Evolutionary conservation across 2,113 vertebrate species (phyloP), one percentile per base, ranked within the genome.

Genomic region (Corythaeola cristata): DNA sequence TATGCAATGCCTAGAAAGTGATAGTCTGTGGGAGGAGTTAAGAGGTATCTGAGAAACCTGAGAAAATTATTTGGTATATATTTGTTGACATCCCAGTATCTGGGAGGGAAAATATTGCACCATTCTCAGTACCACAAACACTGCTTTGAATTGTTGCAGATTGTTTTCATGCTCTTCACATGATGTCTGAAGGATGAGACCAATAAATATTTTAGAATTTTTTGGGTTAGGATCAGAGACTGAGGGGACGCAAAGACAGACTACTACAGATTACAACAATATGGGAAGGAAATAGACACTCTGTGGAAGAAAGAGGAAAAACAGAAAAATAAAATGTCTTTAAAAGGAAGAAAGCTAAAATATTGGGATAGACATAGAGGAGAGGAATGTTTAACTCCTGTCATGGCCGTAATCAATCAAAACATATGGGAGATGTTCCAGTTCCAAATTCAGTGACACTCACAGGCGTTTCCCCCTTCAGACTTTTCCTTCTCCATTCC

Each of bases 241-340:
- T 41, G n/a, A 88, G 32, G 6, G 39, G 33, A 88, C 82, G 8
- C 4, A 90, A 93, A 69, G 60, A 50, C 0, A 4, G 56, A 68
- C 69, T 78, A 62, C 33, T 82, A 41, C 28, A 77, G 50, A 93
- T 93, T 50, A 69, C 71, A 93, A 94, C 49, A 96, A 90, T 78
- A 82, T 78, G 84, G 39, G 66, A 77, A 88, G 13, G 44, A 90
- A 85, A 74, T 14, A 76, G 22, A 56, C 8, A 82, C 12, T 35
- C 32, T 60, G 33, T 60, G 35, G 67, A 63, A 85, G 16, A 93
- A 52, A 92, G 12, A 45, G 15, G 50, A 4, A 35, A 37, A 44
- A 1, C 16, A 72, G 47, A 63, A 87, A 79, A 85, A 69, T 12
- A 69, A 87, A 87, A 74, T 37, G 14, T n/a, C 20, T 72, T 91